Conservation (phyloP, 2,113 vertebrate genomes). For the Puntigrus tetrazona region DNA sequence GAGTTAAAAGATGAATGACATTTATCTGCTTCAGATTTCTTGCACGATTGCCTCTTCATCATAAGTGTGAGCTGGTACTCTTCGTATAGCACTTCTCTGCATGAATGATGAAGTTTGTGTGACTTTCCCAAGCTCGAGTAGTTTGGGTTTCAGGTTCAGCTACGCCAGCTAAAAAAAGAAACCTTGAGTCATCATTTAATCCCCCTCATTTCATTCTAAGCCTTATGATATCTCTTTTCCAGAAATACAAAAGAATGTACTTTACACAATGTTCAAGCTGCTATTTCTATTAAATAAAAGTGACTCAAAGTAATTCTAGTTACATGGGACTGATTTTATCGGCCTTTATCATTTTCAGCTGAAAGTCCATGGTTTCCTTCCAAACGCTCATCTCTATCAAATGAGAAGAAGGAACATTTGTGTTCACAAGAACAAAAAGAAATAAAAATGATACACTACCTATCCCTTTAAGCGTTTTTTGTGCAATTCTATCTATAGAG, state of each 20-base stretch:
- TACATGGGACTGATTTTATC: background rate
- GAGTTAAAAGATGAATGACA: background rate
- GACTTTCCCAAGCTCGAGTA: background rate
- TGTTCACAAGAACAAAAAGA: background rate
- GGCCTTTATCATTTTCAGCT: background rate
- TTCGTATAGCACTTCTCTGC: conserved; percentile 17
- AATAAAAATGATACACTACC: background rate
- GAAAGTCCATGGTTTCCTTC: background rate
- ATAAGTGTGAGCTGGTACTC: conserved; percentile 8
- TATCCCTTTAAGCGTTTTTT: background rate
- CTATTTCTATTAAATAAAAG: background rate
- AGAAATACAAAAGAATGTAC: background rate
- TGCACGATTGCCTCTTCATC: background rate
- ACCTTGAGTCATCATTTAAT: background rate
- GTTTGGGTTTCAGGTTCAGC: background rate
- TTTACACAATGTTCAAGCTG: background rate
- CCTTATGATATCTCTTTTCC: too few species aligned
- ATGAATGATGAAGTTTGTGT: background rate
- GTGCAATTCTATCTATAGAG: background rate
- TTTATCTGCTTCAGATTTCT: background rate
- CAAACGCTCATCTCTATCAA: background rate
- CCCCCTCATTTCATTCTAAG: background rate
- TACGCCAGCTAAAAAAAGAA: background rate
- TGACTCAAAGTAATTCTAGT: too few species aligned
- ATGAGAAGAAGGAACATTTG: background rate